phyloP scores from a whole-genome alignment of 2,888 invertebrate genomes.

The Drosophila testacea region DNA sequence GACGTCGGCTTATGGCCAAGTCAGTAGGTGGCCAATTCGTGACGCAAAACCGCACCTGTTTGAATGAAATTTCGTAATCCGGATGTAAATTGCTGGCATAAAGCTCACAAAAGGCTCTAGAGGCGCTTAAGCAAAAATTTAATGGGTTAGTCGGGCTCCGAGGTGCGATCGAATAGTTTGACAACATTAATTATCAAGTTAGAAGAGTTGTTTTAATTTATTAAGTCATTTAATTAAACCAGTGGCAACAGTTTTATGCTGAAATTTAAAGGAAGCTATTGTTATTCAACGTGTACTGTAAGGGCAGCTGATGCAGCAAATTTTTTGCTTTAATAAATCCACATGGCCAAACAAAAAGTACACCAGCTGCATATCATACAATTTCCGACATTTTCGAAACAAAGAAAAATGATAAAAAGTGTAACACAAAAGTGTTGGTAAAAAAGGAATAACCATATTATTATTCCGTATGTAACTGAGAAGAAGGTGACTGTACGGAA shows the following conservation, averaged over 20 bases:
- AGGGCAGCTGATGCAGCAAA: constrained; percentile 17
- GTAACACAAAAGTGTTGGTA: constrained; percentile 1
- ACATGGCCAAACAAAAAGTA: constrained; percentile 5
- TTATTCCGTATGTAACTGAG: background rate
- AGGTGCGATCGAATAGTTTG: constrained; percentile 25
- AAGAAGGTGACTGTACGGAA: background rate
- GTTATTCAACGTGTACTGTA: constrained; percentile 8
- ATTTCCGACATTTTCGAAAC: constrained; percentile 22
- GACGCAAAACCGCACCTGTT: constrained; percentile 57
- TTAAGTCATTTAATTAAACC: background rate
- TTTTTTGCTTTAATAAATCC: constrained; percentile 37
- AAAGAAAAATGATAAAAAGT: constrained; percentile 16
- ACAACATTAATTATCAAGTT: background rate
- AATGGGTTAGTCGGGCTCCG: constrained; percentile 19
- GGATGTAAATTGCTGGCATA: constrained; percentile 10
- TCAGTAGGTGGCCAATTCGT: constrained; percentile 23
- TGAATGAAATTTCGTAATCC: constrained; percentile 35
- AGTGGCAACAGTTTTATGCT: background rate
- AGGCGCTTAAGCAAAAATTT: constrained; percentile 26
- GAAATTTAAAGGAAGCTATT: background rate
- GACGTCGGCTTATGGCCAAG: constrained; percentile 42
- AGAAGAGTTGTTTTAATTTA: background rate
- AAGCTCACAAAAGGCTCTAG: constrained; percentile 5
- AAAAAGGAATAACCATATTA: background rate
- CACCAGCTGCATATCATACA: constrained; percentile 26